phyloP scores from a whole-genome alignment of 2,888 invertebrate genomes.

The Cheilosia impressa region DNA sequence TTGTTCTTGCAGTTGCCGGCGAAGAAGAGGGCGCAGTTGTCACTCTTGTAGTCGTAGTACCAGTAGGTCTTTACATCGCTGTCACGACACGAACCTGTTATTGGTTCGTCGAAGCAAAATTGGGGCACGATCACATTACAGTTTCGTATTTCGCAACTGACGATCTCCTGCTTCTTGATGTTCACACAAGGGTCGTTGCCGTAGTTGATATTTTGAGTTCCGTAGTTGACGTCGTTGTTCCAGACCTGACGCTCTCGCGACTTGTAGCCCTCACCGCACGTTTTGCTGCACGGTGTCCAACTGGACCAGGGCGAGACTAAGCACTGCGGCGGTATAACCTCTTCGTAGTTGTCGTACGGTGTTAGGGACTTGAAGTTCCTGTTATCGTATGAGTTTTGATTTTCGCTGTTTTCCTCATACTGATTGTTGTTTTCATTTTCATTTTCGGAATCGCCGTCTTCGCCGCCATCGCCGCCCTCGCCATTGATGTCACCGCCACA shows the following conservation, averaged over 20 bases:
- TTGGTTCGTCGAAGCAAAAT: conserved; percentile 81
- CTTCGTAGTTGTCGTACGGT: conserved; percentile 72
- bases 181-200: conserved; percentile 81
- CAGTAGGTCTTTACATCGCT: conserved; percentile 91
- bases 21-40: conserved; percentile 93
- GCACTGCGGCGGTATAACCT: conserved; percentile 84
- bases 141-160: conserved; percentile 80
- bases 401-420: conserved; percentile 77
- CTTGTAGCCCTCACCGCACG: conserved; percentile 90
- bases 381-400: conserved; percentile 76
- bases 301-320: conserved; percentile 89
- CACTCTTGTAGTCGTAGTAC: conserved; percentile 90
- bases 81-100: conserved; percentile 91
- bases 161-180: conserved; percentile 80
- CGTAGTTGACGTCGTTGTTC: conserved; percentile 81
- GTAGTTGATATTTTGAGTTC: conserved; percentile 77
- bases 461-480: conserved; percentile 41
- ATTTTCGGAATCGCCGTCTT: conserved; percentile 3
- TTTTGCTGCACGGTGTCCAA: conserved; percentile 92
- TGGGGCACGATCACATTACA: conserved; percentile 80
- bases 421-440: conserved; percentile 29
- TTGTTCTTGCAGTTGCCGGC: conserved; percentile 94
- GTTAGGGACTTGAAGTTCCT: conserved; percentile 35
- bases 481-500: conserved; percentile 81
- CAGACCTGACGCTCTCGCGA: conserved; percentile 84